Base-by-base conservation (phyloP, 2,797 vertebrate species). In the Myoxocephalus aenaeus region DNA sequence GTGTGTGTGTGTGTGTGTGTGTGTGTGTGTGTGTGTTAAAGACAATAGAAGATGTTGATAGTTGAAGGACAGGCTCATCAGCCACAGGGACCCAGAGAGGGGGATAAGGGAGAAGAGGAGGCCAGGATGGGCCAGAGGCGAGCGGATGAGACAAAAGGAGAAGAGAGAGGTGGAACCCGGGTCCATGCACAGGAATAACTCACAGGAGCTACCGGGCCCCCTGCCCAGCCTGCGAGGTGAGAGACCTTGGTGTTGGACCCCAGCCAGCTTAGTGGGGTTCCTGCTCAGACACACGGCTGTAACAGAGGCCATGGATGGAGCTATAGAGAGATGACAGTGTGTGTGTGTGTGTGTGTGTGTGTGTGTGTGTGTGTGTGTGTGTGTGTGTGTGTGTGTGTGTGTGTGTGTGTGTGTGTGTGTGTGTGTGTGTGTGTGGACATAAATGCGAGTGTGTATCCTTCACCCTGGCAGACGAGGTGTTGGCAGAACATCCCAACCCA, bases 201-300 rank as follows among this genome's bases (percentile, higher is more conserved):
- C 92, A 84, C 79, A 78, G 70, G 84, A 88, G 82, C 88, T 81
- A 72, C 79, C 71, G 53, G 84, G 87, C 83, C 91, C 90, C 91
- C 85, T 85, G 83, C 87, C 90, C 89, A 92, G 90, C 85, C 89
- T 92, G 93, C 72, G 83, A 83, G 94, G 92, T 93, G 92, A 93
- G 94, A 95, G 94, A 93, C 91, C 93, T 92, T 74, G 42, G 88
- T 84, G 83, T 92, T 95, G 95, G 95, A 94, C 75, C 70, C 72
- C 57, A 83, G 93, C 95, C 95, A 95, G 93, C 92, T 86, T 91
- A 68, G 91, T 89, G 88, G 93, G 93, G 90, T 90, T 92, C 89
- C 90, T 86, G 82, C 85, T 90, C 85, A 89, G 89, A 90, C 90
- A 87, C 86, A 73, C 46, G 20, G 79, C 84, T 69, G 64, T 67